Conservation (phyloP, 2,888 invertebrate genomes). For the Saturnia japonica region DNA sequence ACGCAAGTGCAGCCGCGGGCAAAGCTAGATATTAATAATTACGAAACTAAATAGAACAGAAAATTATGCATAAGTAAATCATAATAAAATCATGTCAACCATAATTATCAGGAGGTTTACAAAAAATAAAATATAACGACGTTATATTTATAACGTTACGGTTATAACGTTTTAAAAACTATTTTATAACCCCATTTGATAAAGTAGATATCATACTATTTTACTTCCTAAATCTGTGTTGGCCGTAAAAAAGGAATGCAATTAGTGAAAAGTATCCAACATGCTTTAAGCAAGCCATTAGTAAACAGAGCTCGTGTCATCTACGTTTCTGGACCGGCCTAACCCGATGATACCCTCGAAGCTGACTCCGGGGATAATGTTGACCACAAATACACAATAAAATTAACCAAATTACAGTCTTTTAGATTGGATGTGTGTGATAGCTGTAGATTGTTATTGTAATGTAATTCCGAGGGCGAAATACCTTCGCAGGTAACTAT, state of each 20-base stretch:
- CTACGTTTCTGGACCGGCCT: conserved; percentile 31
- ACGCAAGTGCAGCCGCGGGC: no score
- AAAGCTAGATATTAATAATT: no score
- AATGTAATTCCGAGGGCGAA: not conserved
- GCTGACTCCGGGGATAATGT: conserved; percentile 4
- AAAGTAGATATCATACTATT: not conserved
- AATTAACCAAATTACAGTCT: conserved; percentile 20
- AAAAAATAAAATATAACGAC: no score
- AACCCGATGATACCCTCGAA: conserved; percentile 7
- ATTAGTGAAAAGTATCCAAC: conserved; percentile 34
- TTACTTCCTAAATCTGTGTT: conserved; percentile 10
- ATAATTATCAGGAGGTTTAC: no score
- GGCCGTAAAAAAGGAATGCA: conserved; percentile 33
- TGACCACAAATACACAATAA: conserved; percentile 13
- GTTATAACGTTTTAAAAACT: no score
- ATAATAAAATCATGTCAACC: no score
- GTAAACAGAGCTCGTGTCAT: conserved; percentile 31
- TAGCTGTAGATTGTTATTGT: conserved; percentile 6
- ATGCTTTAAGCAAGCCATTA: conserved; percentile 39
- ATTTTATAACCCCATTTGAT: not conserved
- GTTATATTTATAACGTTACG: no score
- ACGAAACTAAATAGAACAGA: no score
- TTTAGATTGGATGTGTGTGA: conserved; percentile 17
- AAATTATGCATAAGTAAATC: no score
- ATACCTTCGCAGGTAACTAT: not conserved